These are phyloP conservation scores for Darevskia nairensis DNA, from an alignment of 2,797 vertebrate genomes.

Conservation along the genomic window DNA sequence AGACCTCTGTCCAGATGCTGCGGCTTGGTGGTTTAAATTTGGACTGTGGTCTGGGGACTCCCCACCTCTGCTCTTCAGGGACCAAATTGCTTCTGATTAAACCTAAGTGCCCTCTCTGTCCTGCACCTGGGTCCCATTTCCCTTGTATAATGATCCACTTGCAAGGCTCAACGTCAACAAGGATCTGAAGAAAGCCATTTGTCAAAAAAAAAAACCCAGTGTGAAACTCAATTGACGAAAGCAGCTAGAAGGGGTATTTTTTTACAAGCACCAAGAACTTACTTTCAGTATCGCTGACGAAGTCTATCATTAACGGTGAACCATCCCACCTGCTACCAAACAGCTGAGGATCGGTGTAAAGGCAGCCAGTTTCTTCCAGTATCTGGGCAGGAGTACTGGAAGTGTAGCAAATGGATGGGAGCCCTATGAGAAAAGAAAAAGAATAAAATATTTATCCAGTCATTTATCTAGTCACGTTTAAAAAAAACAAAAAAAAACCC, in stretches of 20 bases:
- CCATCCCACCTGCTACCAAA: constrained; percentile 75
- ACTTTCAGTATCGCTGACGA: constrained; percentile 64
- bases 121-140: background rate
- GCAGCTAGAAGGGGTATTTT: background rate
- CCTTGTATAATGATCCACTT: background rate
- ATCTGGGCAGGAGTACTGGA: constrained; percentile 69
- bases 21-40: no score
- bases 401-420: constrained; percentile 71
- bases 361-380: constrained; percentile 73
- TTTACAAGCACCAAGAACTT: constrained; percentile 48
- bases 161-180: background rate
- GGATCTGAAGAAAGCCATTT: background rate
- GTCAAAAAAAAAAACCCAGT: background rate
- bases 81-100: background rate
- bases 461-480: background rate
- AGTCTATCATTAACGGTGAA: constrained; percentile 67
- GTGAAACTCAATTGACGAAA: background rate
- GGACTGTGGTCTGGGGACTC: background rate
- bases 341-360: constrained; percentile 75
- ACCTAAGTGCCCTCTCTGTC: background rate
- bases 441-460: constrained; percentile 13
- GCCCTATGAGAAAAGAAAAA: constrained; percentile 64
- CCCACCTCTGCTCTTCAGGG: background rate
- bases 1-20: background rate
- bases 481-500: background rate